Conservation (phyloP, 2,888 invertebrate genomes). For the Pyrochroa serraticornis region DNA sequence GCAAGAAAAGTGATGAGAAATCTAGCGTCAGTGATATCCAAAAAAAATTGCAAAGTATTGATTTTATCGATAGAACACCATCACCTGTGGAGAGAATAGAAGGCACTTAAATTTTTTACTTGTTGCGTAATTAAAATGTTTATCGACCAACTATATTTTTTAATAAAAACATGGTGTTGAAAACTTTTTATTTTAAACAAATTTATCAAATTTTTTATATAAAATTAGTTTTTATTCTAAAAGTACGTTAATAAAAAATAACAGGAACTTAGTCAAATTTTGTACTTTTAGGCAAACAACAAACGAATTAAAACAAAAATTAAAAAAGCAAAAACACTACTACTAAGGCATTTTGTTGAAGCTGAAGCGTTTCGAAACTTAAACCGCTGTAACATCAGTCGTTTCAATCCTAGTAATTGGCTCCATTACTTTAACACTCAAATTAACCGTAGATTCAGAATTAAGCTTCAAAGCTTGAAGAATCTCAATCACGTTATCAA, state of each 20-base stretch:
- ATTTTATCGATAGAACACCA: constrained; percentile 53
- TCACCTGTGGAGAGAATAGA: constrained; percentile 42
- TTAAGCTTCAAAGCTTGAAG: constrained; percentile 58
- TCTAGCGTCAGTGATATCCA: constrained; percentile 32
- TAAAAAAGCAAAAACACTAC: constrained; percentile 3
- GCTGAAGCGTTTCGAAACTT: constrained; percentile 7
- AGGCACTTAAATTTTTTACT: constrained; percentile 36
- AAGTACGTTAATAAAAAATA: neutral
- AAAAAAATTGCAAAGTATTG: constrained; percentile 48
- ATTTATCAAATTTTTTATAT: constrained; percentile 10
- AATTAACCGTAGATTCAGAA: constrained; percentile 48
- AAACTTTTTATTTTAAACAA: constrained; percentile 8
- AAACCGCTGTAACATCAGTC: constrained; percentile 61
- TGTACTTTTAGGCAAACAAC: constrained; percentile 18
- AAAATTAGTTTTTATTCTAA: constrained; percentile 17
- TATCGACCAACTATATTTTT: constrained; percentile 16
- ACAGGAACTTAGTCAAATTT: constrained; percentile 15
- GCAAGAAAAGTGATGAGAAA: constrained; percentile 7
- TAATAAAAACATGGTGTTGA: constrained; percentile 8
- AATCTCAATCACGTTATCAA: constrained; percentile 60
- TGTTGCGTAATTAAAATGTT: neutral
- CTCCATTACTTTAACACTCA: constrained; percentile 59
- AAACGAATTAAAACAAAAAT: constrained; percentile 1
- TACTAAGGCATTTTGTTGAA: constrained; percentile 21
- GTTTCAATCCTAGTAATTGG: constrained; percentile 62